Base-by-base conservation (phyloP, 2,797 vertebrate genomes). In the Urophycis tenuis region DNA sequence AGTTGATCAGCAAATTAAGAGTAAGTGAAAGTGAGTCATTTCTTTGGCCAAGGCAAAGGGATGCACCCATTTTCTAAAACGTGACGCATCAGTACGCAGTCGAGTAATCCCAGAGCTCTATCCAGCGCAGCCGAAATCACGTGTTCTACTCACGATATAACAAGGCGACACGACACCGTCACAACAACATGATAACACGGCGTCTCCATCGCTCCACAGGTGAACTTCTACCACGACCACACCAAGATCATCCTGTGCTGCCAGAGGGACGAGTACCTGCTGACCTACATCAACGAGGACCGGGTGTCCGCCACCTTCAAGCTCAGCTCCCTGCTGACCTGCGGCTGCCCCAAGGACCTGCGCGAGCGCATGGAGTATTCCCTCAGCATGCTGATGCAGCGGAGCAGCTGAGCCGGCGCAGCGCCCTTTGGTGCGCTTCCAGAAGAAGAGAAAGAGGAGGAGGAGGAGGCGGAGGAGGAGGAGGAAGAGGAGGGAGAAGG, bases 221-320 rank as follows among this genome's bases (percentile, higher is more conserved):
- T 99, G 75, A 99, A 99, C 86, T 99, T 99, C 89, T 99, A 99
- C 85, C 98, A 99, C 0, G 97, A 99, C 89, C 98, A 99, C 90
- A 99, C 98, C 0, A 99, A 99, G 91, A 95, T 99, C 77, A 98
- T 99, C 79, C 93, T 99, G 85, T 96, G 96, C 81, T 97, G 92
- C 88, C 95, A 97, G 87, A 94, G 82, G 78, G 96, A 98, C 22
- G 96, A 98, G 76, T 97, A 95, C 89, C 91, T 98, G 84, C 93
- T 99, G 80, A 99, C 97, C 0, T 99, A 99, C 87, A 99, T 99
- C 89, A 99, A 99, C 1, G 96, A 98, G 86, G 98, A 99, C 19
- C 93, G 98, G 5, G 89, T 96, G 78, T 98, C 98, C 30, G 93
- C 96, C 80, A 97, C 96, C 7, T 96, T 98, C 89, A 92, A 89